Evolutionary conservation across 2,888 invertebrate genomes (phyloP).

Genomic region (Caenorhabditis sp.): DNA sequence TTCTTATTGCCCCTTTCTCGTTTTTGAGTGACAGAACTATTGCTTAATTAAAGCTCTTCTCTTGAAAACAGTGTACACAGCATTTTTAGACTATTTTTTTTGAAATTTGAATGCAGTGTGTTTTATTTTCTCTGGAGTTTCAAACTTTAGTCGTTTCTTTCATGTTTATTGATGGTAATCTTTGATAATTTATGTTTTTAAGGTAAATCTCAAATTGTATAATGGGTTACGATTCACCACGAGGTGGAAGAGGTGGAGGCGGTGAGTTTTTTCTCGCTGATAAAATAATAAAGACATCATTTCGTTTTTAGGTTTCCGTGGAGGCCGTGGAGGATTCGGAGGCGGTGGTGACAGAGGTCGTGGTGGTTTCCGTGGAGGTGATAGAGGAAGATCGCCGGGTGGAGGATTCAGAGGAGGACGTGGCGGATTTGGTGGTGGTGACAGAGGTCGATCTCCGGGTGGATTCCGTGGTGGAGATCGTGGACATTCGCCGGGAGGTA

Average conservation of each 20-base stretch:
- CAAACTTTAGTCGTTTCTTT: background rate
- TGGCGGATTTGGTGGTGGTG: slow-evolving; percentile 33
- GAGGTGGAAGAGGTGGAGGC: slow-evolving; percentile 45
- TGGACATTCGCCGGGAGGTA: slow-evolving; percentile 12
- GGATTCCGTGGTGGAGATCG: slow-evolving; percentile 36
- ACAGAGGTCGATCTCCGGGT: slow-evolving; percentile 26
- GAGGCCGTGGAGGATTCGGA: slow-evolving; percentile 25
- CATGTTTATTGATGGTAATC: background rate
- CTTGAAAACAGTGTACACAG: too few species aligned
- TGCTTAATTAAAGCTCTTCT: too few species aligned
- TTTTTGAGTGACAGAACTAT: too few species aligned
- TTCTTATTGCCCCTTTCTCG: too few species aligned
- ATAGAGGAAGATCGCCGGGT: slow-evolving; percentile 31
- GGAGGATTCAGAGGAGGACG: slow-evolving; percentile 35
- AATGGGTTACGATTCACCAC: slow-evolving; percentile 56
- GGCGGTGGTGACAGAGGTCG: slow-evolving; percentile 30
- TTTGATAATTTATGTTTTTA: background rate
- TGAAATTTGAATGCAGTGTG: too few species aligned
- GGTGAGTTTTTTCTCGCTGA: slow-evolving; percentile 13
- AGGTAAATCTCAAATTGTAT: slow-evolving; percentile 5
- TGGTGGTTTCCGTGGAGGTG: slow-evolving; percentile 41
- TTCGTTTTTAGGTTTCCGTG: slow-evolving; percentile 18
- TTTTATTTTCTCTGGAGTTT: too few species aligned
- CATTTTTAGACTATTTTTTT: too few species aligned
- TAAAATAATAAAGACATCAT: too few species aligned